Conservation (phyloP, 2,113 vertebrate species). For the Rafetus swinhoei region DNA sequence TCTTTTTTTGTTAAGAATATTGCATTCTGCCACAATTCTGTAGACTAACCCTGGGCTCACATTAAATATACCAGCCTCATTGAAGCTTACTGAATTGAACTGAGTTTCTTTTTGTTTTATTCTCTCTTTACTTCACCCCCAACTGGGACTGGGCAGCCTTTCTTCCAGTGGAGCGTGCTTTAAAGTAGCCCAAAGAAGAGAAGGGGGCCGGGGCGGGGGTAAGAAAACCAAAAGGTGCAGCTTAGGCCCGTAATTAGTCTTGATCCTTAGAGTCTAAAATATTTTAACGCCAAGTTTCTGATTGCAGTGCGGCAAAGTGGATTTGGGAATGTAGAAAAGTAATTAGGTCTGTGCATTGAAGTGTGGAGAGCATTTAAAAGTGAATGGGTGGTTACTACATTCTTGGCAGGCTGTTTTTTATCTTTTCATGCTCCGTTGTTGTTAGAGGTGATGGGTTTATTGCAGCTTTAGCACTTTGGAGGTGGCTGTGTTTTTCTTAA, state of each 20-base stretch:
- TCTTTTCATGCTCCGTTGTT: conserved; percentile 93
- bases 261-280: conserved; percentile 95
- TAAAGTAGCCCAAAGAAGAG: conserved; percentile 81
- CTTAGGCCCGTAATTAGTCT: conserved; percentile 97
- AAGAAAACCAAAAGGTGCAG: conserved; percentile 89
- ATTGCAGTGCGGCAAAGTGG: conserved; percentile 90
- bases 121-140: conserved; percentile 85
- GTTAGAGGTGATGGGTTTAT: conserved; percentile 99
- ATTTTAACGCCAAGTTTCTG: conserved; percentile 96
- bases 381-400: conserved; percentile 95
- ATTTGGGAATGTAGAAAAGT: conserved; percentile 94
- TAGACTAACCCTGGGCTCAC: conserved; percentile 85
- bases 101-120: conserved; percentile 90
- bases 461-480: conserved; percentile 96
- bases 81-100: conserved; percentile 89
- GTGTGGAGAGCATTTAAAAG: conserved; percentile 98
- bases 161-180: conserved; percentile 85
- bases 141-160: conserved; percentile 84
- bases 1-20: conserved; percentile 89
- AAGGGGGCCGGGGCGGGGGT: conserved; percentile 32
- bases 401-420: conserved; percentile 89
- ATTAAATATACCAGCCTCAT: conserved; percentile 87
- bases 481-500: conserved; percentile 85
- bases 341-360: conserved; percentile 97
- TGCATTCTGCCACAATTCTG: conserved; percentile 88